A percentile compares a stretch with the other conserved stretches of the same genome.
These are phyloP conservation scores for Lasioglossum pauxillum DNA, from an alignment of 2,888 invertebrate genomes.

Conservation along the genomic window DNA sequence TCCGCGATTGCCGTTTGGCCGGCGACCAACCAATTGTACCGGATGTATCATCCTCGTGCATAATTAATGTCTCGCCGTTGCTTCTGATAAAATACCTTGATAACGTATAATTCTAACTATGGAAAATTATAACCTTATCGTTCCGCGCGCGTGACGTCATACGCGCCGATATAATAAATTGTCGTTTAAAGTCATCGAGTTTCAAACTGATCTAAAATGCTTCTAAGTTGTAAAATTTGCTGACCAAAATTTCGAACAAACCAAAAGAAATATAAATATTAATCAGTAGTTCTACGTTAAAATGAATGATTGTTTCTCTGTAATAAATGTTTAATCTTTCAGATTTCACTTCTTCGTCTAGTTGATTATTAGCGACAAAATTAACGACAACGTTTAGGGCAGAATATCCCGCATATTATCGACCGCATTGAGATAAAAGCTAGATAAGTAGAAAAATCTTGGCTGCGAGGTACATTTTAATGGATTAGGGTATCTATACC, in stretches of 20 bases:
- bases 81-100: constrained; percentile 35
- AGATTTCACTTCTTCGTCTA: not conserved
- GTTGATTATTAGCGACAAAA: not conserved
- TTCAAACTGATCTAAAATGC: too few species aligned
- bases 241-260: too few species aligned
- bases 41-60: constrained; percentile 42
- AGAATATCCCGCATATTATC: not conserved
- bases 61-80: constrained; percentile 32
- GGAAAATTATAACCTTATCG: constrained; percentile 28
- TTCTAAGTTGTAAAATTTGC: too few species aligned
- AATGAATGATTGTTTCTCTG: too few species aligned
- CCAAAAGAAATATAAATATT: too few species aligned
- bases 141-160: not conserved
- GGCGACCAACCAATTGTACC: constrained; percentile 43
- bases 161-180: not conserved
- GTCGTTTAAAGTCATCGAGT: too few species aligned
- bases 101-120: constrained; percentile 6
- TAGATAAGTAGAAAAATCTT: not conserved
- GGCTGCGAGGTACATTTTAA: not conserved
- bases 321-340: too few species aligned
- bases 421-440: not conserved
- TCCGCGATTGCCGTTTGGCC: constrained; percentile 43
- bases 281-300: too few species aligned
- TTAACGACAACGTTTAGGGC: not conserved
- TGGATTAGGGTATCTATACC: not conserved